These are phyloP conservation scores for Agrilus planipennis DNA, from an alignment of 1,140 invertebrate genomes.

Conservation along the genomic window DNA sequence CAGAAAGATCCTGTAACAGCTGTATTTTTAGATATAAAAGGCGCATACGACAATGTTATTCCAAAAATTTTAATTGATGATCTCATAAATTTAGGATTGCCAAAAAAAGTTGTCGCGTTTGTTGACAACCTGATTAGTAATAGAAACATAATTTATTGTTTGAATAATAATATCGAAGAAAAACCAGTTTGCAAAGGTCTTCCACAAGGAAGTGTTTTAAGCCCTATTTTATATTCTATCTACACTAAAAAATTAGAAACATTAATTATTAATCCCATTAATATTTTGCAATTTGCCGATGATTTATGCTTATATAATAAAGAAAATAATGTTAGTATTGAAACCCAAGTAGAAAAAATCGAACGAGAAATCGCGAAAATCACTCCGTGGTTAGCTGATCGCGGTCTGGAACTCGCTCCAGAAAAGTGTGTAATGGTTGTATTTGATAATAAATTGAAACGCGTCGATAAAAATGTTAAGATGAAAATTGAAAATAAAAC, in stretches of 20 bases:
- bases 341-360: not conserved
- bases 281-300: slow-evolving; percentile 1
- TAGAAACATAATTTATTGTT: not conserved
- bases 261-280: not conserved
- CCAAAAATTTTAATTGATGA: not conserved
- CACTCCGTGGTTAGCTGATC: not conserved
- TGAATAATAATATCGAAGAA: not conserved
- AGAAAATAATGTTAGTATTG: not conserved
- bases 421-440: not conserved
- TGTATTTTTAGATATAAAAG: not conserved
- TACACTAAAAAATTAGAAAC: not conserved
- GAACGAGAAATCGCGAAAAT: not conserved
- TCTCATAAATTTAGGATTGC: not conserved
- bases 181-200: not conserved
- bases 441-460: not conserved
- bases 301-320: not conserved
- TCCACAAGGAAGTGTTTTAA: not conserved
- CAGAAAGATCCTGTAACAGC: not conserved
- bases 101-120: not conserved
- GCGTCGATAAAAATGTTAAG: not conserved
- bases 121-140: not conserved
- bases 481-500: not conserved
- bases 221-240: not conserved
- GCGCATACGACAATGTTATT: not conserved
- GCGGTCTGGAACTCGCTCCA: not conserved